These are phyloP conservation scores for Pelagia noctiluca DNA, from an alignment of 30 jellyfish, hydroid and myxozoan genomes.

Conservation along the genomic window DNA sequence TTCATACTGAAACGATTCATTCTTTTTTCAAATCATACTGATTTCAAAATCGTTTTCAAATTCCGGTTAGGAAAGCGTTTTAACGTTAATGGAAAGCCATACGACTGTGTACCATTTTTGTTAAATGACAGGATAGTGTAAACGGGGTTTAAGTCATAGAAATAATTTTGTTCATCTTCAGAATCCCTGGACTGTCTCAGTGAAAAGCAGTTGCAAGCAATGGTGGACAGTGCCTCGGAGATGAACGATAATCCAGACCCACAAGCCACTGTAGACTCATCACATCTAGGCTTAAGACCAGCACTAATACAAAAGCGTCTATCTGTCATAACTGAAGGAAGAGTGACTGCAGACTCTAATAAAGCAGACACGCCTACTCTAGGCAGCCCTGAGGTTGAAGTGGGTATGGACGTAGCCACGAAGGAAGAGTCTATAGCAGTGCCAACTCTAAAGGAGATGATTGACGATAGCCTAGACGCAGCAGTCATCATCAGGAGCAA, in stretches of 20 bases:
- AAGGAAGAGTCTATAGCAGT: background rate
- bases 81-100: too few species aligned
- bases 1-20: too few species aligned
- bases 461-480: background rate
- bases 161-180: too few species aligned
- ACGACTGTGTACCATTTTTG: too few species aligned
- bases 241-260: background rate
- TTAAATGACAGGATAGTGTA: too few species aligned
- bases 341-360: background rate
- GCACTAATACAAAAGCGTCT: constrained; percentile 35
- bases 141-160: too few species aligned
- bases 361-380: background rate
- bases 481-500: background rate
- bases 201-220: constrained; percentile 2
- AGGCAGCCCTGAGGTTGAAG: background rate
- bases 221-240: background rate
- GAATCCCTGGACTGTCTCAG: background rate
- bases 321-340: constrained; percentile 55
- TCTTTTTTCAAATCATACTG: too few species aligned
- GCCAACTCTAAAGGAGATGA: background rate
- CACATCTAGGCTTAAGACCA: background rate
- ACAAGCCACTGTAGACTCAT: background rate
- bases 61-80: too few species aligned
- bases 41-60: too few species aligned
- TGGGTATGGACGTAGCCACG: background rate